phyloP scores from a whole-genome alignment of 2,797 vertebrate species.

The Manis pentadactyla region DNA sequence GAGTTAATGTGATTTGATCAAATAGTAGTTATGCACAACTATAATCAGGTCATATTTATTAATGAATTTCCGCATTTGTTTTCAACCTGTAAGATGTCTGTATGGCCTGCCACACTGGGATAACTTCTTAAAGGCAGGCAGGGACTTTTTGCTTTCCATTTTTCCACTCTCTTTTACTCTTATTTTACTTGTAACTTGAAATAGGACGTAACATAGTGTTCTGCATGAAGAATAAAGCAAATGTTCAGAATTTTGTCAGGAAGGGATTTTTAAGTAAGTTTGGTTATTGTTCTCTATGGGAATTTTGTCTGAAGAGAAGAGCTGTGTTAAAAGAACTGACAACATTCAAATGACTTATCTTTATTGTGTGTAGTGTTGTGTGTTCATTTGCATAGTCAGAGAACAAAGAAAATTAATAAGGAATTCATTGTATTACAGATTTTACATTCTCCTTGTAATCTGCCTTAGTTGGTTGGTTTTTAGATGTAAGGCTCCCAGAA shows the following conservation, averaged over 20 bases:
- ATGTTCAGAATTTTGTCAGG: background rate
- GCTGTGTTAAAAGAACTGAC: background rate
- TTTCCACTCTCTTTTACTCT: background rate
- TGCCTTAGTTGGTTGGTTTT: background rate
- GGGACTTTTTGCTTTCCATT: background rate
- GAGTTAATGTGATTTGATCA: background rate
- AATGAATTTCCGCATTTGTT: conserved; percentile 1
- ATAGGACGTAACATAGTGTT: background rate
- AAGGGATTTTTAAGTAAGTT: background rate
- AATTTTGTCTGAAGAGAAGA: background rate
- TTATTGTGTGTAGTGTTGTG: background rate
- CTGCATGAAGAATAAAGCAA: background rate
- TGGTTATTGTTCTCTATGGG: background rate
- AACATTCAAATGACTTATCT: background rate
- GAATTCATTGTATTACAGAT: background rate
- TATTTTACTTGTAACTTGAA: background rate
- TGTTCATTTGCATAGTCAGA: background rate
- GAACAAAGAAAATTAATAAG: background rate
- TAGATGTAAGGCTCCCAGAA: background rate
- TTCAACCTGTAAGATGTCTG: background rate
- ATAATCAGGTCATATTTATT: background rate
- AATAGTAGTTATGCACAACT: background rate
- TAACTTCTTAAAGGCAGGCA: background rate
- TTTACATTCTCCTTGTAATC: background rate
- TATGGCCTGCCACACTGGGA: background rate